phyloP scores from a whole-genome alignment of 2,888 invertebrate genomes.

The Ditylenchus weischeri region DNA sequence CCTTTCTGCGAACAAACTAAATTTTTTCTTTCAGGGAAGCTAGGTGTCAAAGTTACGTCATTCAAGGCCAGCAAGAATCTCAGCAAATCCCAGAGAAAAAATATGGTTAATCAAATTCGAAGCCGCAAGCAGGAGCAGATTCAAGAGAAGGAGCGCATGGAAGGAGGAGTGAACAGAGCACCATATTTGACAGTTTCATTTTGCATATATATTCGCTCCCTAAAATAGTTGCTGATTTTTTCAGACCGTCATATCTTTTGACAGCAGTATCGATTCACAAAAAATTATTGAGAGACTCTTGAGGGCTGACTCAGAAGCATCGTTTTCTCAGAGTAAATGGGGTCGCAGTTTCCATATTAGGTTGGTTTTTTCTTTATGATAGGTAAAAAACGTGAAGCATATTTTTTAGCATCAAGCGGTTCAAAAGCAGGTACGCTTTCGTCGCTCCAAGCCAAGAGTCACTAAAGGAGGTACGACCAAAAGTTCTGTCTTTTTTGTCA shows the following conservation, averaged over 20 bases:
- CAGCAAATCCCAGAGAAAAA: constrained; percentile 23
- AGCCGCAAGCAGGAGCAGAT: constrained; percentile 22
- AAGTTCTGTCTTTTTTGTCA: too few species aligned
- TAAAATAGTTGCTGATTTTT: constrained; percentile 14
- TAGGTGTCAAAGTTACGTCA: constrained; percentile 13
- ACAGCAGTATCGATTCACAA: constrained; percentile 39
- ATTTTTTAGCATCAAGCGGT: constrained; percentile 44
- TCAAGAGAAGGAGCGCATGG: constrained; percentile 26
- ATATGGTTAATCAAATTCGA: constrained; percentile 23
- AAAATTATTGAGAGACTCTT: constrained; percentile 29
- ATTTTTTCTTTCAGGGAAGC: constrained; percentile 17
- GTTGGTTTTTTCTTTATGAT: constrained; percentile 23
- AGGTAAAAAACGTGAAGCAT: background rate
- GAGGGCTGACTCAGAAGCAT: constrained; percentile 26
- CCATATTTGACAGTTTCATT: constrained; percentile 25
- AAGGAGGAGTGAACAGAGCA: constrained; percentile 30
- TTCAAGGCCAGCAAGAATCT: background rate
- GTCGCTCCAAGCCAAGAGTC: constrained; percentile 41
- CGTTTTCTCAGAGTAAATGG: constrained; percentile 20
- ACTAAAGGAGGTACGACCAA: constrained; percentile 34
- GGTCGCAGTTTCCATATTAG: constrained; percentile 34
- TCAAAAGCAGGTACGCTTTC: constrained; percentile 49
- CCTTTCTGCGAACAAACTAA: background rate
- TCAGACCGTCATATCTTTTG: constrained; percentile 48
- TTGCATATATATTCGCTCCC: background rate